These are phyloP conservation scores for Drosophila falleni DNA, from an alignment of 2,888 invertebrate genomes.

Conservation along the genomic window DNA sequence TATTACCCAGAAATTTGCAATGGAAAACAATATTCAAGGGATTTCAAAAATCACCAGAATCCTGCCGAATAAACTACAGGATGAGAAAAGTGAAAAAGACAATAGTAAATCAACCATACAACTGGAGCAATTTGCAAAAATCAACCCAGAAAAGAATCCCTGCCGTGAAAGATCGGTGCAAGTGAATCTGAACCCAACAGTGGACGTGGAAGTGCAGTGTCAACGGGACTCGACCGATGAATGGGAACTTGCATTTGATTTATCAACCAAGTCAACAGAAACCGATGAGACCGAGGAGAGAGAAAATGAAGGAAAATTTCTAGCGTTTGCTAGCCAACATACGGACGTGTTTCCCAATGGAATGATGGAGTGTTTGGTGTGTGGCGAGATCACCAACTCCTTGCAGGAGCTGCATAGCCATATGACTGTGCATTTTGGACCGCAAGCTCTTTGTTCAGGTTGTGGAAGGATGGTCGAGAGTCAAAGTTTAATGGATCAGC, in stretches of 20 bases:
- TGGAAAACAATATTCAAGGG: slow-evolving; percentile 3
- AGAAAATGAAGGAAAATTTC: slow-evolving; percentile 15
- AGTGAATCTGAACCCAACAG: slow-evolving; percentile 2
- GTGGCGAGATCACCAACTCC: slow-evolving; percentile 68
- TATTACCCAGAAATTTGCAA: slow-evolving; percentile 14
- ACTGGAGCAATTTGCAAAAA: background rate
- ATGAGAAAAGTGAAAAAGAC: background rate
- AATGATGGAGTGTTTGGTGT: slow-evolving; percentile 67
- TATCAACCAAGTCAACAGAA: background rate
- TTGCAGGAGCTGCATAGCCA: slow-evolving; percentile 54
- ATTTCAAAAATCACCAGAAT: background rate
- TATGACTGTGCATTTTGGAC: slow-evolving; percentile 66
- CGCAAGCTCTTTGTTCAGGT: slow-evolving; percentile 53
- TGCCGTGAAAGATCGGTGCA: slow-evolving; percentile 37
- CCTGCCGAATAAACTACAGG: background rate
- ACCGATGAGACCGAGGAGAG: background rate
- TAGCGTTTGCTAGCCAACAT: slow-evolving; percentile 48
- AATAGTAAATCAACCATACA: background rate
- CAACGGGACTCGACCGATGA: slow-evolving; percentile 25
- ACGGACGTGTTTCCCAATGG: slow-evolving; percentile 59
- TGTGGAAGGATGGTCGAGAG: slow-evolving; percentile 64
- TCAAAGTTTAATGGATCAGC: slow-evolving; percentile 40
- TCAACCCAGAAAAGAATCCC: slow-evolving; percentile 6
- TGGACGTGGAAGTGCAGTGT: slow-evolving; percentile 66
- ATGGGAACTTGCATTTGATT: slow-evolving; percentile 10